Base-by-base conservation (phyloP, 2,888 invertebrate species). In the Caenorhabditis wallacei region DNA sequence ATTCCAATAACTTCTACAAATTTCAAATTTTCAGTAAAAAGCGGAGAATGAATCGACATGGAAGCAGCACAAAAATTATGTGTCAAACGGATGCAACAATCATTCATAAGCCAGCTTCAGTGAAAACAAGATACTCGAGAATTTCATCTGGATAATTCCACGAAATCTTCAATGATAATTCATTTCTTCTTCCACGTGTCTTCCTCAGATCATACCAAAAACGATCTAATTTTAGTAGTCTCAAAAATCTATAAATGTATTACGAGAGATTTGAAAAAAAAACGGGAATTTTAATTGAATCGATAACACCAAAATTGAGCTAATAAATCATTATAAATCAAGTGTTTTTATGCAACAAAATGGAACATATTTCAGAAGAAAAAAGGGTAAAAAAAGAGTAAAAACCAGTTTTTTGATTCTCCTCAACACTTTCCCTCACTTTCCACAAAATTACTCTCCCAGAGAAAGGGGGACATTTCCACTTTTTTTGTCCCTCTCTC, bases 21-120 rank as follows among this genome's bases (percentile, higher is more conserved):
- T 8, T 30, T 30, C 30, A 30, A 30, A 11, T 57, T 80, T 80
- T 22, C 80, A 80, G 80, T 63, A 30, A 56, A 4, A 63, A 70
- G 22, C 54, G 68, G 35, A 43, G 61, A 24, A 57, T 69, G 37
- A 70, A 69, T 20, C 80, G 74, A 5, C 74, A 68, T 53, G 74
- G 74, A 53, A 69, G 69, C 63, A 80, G 80, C 46, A 74, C 74
- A 11, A 74, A 69, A 43, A 69, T 80, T 24, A 69, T 72, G 48
- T 74, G 56, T 48, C 59, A 80, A 48, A 69, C 74, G 13, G 74
- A 74, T 24, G 56, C 61, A 0, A 63, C 57, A 4, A 66, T 63
- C 2, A 30, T 81, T 11, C 57, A 64, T 8, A 75, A 70, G 48
- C 64, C 70, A n/a, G 16, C 63, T 0, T 75, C 80, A 3, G 4